A percentile compares a stretch with the other conserved stretches of the same genome.
Evolutionary conservation across 2,113 vertebrate genomes (phyloP).

Genomic region (Tapirus terrestris): DNA sequence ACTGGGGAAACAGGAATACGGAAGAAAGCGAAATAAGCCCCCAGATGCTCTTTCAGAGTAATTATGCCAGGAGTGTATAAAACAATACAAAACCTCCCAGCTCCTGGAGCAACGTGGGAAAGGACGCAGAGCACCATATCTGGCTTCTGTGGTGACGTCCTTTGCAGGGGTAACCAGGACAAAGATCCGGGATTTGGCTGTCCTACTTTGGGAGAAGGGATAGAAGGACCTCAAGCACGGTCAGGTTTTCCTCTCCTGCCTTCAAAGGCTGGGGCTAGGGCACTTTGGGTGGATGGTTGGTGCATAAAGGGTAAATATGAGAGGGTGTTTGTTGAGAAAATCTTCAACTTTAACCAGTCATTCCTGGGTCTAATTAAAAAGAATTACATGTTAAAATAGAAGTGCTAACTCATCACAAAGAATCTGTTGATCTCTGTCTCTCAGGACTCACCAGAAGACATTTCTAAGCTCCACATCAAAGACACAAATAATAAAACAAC

Average conservation of each 20-base stretch:
- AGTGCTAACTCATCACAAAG: background rate
- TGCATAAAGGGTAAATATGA: background rate
- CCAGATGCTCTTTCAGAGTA: background rate
- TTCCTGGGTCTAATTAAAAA: background rate
- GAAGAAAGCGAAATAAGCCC: background rate
- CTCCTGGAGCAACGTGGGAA: too few species aligned
- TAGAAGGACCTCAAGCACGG: background rate
- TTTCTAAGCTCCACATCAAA: background rate
- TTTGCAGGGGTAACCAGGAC: background rate
- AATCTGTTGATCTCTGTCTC: background rate
- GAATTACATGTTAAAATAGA: background rate
- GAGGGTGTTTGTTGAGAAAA: background rate
- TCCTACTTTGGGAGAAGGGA: background rate
- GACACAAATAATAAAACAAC: background rate
- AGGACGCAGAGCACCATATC: fast-evolving
- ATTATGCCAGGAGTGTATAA: background rate
- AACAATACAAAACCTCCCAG: background rate
- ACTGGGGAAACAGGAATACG: background rate
- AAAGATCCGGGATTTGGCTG: background rate
- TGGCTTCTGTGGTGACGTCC: background rate
- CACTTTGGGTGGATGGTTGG: background rate
- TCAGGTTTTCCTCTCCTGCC: background rate
- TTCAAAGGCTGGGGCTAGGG: too few species aligned
- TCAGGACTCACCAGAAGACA: background rate
- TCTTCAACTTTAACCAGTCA: background rate